Base-by-base conservation (phyloP, 2,797 vertebrate species). In the Atherinosoma microstoma region DNA sequence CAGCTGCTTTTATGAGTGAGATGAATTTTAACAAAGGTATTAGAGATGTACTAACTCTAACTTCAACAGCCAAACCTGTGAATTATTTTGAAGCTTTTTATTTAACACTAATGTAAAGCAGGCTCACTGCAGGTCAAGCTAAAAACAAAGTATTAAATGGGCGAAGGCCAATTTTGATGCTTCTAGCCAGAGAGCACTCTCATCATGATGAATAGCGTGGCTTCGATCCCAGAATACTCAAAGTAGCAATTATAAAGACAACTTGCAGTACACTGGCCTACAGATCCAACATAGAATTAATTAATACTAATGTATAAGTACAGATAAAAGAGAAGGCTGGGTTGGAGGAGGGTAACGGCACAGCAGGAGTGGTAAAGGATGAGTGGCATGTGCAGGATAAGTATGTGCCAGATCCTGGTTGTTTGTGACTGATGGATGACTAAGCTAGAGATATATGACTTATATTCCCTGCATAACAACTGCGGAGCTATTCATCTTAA, bases 111-210 rank as follows among this genome's bases (percentile, higher is more conserved):
- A 78, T 80, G 59, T 67, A 75, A 70, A 82, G 32, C 64, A 67
- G 82, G 45, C 80, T 82, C 56, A 75, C 29, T 57, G 29, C 76
- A 81, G 76, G 80, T 89, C 65, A 49, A 18, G 4, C 71, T 63
- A 76, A 82, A 87, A 80, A 84, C 62, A 84, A 89, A 86, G 75
- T 63, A 87, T 57, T 64, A 40, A 80, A 78, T 84, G 77, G 84
- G 67, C 75, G 66, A 2, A 29, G 78, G 82, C 79, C 78, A 86
- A 58, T 78, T 79, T 57, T 67, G 30, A 77, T 75, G 56, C 45
- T 74, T 80, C 69, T 79, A 86, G 81, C 83, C 59, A 76, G 71
- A 75, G 73, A 73, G 24, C 80, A 70, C 77, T 84, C 61, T 87
- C 73, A 71, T 85, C 42, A 12, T 80, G 75, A 87, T 78, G 58